These are phyloP conservation scores for Scaptomyza reducta DNA, from an alignment of 2,888 invertebrate species.

Conservation along the genomic window DNA sequence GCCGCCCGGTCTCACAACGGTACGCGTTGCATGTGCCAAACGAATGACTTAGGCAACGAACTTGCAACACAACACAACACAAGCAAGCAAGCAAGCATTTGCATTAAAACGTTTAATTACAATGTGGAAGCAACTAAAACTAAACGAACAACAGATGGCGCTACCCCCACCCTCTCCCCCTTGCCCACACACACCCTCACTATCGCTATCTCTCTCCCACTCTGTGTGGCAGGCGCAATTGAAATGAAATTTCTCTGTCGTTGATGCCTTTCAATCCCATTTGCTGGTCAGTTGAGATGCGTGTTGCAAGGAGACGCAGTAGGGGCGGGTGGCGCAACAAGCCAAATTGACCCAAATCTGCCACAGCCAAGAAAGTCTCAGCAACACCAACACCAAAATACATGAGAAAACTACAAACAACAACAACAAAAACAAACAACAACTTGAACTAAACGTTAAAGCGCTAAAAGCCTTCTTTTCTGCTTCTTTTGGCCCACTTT, in stretches of 20 bases:
- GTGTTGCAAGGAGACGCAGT: conserved; percentile 20
- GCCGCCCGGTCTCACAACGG: conserved; percentile 32
- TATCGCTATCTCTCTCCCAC: neutral
- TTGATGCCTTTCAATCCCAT: no score
- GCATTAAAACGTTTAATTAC: conserved; percentile 30
- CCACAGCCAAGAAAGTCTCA: conserved; percentile 35
- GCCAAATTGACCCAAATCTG: conserved; percentile 59
- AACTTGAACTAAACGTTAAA: conserved; percentile 45
- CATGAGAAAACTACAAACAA: conserved; percentile 31
- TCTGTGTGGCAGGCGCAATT: conserved; percentile 20
- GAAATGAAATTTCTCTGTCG: conserved; percentile 50
- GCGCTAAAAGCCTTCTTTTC: conserved; percentile 48
- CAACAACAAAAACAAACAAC: conserved; percentile 18
- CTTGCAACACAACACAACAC: conserved; percentile 30
- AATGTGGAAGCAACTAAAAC: neutral
- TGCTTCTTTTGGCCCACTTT: conserved; percentile 48
- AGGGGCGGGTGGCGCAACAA: conserved; percentile 1
- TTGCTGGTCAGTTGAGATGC: conserved; percentile 33
- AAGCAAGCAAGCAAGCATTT: conserved; percentile 26
- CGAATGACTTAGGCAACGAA: conserved; percentile 64
- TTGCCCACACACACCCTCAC: neutral
- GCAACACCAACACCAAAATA: conserved; percentile 34
- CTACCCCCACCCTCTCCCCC: neutral
- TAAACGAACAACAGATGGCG: conserved; percentile 18
- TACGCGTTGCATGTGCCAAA: conserved; percentile 49